Conservation (phyloP, 2,797 vertebrate species). For the Garrulus glandarius region DNA sequence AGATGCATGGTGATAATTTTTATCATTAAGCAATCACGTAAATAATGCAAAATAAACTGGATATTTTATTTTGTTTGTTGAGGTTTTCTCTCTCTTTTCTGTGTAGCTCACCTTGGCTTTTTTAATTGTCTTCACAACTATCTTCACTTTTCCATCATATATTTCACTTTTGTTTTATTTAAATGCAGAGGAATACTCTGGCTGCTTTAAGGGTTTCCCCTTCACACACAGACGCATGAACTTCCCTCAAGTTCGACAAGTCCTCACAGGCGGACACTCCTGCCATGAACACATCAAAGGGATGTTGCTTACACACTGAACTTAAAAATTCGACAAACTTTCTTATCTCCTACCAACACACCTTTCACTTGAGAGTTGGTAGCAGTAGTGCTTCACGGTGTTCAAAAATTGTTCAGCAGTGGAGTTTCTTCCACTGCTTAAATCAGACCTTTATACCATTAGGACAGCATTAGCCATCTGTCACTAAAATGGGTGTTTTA, state of each 20-base stretch:
- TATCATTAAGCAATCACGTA: background rate
- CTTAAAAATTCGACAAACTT: background rate
- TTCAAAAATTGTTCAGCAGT: background rate
- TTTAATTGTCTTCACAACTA: background rate
- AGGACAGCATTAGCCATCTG: background rate
- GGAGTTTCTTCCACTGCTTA: background rate
- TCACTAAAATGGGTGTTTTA: background rate
- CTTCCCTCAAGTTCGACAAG: background rate
- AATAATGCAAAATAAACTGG: background rate
- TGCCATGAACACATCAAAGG: background rate
- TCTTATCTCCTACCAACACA: background rate
- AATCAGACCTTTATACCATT: background rate
- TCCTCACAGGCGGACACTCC: rapidly evolving
- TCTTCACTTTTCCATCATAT: background rate
- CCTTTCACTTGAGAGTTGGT: background rate
- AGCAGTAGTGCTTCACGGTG: background rate
- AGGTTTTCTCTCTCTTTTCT: background rate
- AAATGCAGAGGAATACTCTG: background rate
- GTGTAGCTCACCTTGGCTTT: background rate
- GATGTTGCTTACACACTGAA: background rate
- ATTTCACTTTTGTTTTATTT: background rate
- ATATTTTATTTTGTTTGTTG: background rate
- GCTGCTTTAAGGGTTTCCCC: background rate
- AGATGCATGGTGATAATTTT: background rate
- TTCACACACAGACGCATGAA: background rate